Percentiles rank a stretch among this genome's conserved stretches.
phyloP scores from a whole-genome alignment of 2,888 invertebrate species.

The Rhagophthalmus giganteus region DNA sequence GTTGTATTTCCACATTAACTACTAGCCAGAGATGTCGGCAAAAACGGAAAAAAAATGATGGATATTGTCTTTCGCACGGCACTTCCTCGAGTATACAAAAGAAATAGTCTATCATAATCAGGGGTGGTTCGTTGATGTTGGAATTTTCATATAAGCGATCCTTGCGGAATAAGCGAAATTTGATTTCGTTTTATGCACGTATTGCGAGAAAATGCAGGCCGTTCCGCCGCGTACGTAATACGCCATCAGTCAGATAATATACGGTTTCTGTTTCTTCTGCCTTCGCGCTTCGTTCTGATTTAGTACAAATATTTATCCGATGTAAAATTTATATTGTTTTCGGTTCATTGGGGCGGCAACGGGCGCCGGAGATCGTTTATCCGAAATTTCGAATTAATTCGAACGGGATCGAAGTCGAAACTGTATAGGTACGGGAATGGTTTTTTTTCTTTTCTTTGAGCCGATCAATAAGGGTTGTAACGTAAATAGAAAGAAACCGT shows the following conservation, averaged over 20 bases:
- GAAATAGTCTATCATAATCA: background rate
- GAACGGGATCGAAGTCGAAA: too few species aligned
- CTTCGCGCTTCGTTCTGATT: constrained; percentile 9
- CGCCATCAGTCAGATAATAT: constrained; percentile 6
- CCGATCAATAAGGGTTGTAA: too few species aligned
- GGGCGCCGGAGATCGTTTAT: background rate
- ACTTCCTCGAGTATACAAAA: constrained; percentile 1
- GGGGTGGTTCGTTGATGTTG: too few species aligned
- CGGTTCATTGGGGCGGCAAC: background rate
- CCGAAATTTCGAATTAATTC: too few species aligned
- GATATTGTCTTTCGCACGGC: constrained; percentile 1
- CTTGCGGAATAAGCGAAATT: background rate
- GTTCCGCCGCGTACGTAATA: constrained; percentile 23
- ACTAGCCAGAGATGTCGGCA: background rate
- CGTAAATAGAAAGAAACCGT: too few species aligned
- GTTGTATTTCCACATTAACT: too few species aligned
- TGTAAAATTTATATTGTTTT: constrained; percentile 10
- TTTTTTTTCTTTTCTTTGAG: too few species aligned
- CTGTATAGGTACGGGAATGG: background rate
- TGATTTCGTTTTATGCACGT: constrained; percentile 23
- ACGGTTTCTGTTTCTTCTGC: constrained; percentile 9
- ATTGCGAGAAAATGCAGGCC: constrained; percentile 27
- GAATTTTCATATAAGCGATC: too few species aligned
- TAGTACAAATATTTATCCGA: constrained; percentile 12
- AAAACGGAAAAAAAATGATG: constrained; percentile 3